phyloP scores from a whole-genome alignment of 2,888 invertebrate species.

The Sarcophaga carnaria region DNA sequence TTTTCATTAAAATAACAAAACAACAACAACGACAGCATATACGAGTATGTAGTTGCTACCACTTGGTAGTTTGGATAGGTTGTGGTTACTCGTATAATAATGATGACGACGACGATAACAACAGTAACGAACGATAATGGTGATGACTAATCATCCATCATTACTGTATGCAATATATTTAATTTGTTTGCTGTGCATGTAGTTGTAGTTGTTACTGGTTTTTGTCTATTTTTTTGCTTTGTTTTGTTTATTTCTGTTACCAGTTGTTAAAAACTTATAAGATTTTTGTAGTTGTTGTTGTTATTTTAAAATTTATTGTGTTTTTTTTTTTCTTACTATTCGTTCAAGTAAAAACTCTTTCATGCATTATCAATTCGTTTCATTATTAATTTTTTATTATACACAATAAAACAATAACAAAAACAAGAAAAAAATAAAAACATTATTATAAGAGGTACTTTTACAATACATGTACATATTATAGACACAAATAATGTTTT shows the following conservation, averaged over 20 bases:
- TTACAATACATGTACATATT: not conserved
- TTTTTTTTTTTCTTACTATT: not conserved
- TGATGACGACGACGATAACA: not conserved
- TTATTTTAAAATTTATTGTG: slow-evolving; percentile 8
- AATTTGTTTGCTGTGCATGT: not conserved
- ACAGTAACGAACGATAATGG: not conserved
- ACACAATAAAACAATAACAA: slow-evolving; percentile 51
- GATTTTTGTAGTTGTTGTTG: not conserved
- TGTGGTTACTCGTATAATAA: not conserved
- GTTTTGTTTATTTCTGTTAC: not conserved
- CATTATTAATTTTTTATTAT: slow-evolving; percentile 46
- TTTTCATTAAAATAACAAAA: slow-evolving; percentile 12
- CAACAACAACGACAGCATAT: not conserved
- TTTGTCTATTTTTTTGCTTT: not conserved
- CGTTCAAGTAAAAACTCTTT: slow-evolving; percentile 47
- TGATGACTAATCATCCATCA: slow-evolving; percentile 64
- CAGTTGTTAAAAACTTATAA: too few species aligned
- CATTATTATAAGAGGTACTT: too few species aligned
- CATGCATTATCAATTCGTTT: slow-evolving; percentile 65
- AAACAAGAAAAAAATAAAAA: not conserved
- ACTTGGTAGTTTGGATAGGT: slow-evolving; percentile 15
- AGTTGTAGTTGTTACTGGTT: slow-evolving; percentile 19
- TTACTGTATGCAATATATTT: slow-evolving; percentile 49
- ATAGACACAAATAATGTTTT: not conserved
- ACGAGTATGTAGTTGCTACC: slow-evolving; percentile 6